Conservation (phyloP, 1,140 invertebrate genomes). For the Pollicipes pollicipes region DNA sequence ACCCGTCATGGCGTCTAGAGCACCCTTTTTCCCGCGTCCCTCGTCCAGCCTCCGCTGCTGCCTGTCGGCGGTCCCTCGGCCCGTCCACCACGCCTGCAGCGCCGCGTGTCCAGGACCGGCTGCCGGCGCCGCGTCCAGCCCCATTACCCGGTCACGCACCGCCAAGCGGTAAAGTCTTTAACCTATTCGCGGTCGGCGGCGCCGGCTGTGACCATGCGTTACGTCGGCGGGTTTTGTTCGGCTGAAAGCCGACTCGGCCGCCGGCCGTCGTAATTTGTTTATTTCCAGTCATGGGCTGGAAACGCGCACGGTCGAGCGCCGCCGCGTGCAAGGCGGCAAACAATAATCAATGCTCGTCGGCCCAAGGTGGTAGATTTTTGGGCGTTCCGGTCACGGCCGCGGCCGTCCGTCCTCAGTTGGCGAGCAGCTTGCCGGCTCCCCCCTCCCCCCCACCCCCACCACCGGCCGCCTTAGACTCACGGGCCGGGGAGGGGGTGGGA, state of each 20-base stretch:
- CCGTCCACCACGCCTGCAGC: no score
- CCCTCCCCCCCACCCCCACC: no score
- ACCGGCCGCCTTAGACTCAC: no score
- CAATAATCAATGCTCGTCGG: not conserved
- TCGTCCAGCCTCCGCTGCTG: no score
- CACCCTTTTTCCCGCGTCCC: no score
- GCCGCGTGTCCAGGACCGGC: no score
- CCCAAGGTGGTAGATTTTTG: not conserved
- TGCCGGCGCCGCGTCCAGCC: no score
- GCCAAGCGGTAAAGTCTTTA: not conserved
- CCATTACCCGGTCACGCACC: not conserved
- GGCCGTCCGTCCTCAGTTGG: no score
- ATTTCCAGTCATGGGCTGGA: not conserved
- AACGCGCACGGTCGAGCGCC: not conserved
- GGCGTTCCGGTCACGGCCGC: not conserved
- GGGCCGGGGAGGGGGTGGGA: not conserved
- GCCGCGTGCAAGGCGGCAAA: not conserved
- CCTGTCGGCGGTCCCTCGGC: no score
- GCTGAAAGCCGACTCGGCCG: no score
- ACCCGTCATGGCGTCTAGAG: no score
- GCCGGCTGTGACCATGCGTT: not conserved
- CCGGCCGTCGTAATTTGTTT: not conserved
- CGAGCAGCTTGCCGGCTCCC: no score
- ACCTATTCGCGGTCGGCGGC: not conserved
- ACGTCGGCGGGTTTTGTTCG: not conserved